Evolutionary conservation across 1,140 invertebrate species (phyloP).

Genomic region (Paralvinella palmiformis): DNA sequence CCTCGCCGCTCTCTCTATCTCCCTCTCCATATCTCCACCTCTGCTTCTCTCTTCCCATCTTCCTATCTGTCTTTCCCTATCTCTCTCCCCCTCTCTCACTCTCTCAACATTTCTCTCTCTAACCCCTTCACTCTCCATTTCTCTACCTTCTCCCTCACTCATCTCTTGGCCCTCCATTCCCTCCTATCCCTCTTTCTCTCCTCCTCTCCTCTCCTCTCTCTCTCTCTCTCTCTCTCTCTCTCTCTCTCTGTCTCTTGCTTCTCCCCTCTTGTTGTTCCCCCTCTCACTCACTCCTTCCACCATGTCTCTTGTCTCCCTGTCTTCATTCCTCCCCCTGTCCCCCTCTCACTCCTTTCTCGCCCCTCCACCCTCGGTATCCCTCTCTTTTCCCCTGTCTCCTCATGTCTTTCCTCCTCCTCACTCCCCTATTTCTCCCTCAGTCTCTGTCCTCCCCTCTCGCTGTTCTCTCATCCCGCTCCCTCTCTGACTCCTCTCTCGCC

Average conservation of each 20-base stretch:
- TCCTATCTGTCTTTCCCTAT: too few relatives aligned
- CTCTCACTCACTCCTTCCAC: too few relatives aligned
- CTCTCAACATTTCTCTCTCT: too few relatives aligned
- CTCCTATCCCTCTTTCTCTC: too few relatives aligned
- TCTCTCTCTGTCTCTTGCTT: not conserved
- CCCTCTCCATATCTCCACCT: too few relatives aligned
- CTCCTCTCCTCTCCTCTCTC: not conserved
- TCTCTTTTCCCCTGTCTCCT: not conserved
- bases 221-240: not conserved
- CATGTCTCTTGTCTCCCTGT: too few relatives aligned
- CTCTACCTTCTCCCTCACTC: too few relatives aligned
- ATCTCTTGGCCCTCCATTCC: too few relatives aligned
- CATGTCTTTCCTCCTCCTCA: not conserved
- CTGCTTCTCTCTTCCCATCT: too few relatives aligned
- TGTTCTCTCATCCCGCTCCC: not conserved
- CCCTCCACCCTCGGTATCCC: not conserved
- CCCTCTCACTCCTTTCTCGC: not conserved
- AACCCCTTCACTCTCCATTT: too few relatives aligned
- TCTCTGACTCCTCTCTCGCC: not conserved
- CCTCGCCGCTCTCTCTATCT: too few relatives aligned
- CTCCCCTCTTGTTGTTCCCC: not conserved
- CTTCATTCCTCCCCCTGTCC: not conserved
- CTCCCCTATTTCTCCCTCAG: not conserved
- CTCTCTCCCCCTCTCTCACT: too few relatives aligned
- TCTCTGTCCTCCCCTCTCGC: not conserved